Evolutionary conservation across 2,113 vertebrate genomes (phyloP).

Genomic region (Bubo bubo): DNA sequence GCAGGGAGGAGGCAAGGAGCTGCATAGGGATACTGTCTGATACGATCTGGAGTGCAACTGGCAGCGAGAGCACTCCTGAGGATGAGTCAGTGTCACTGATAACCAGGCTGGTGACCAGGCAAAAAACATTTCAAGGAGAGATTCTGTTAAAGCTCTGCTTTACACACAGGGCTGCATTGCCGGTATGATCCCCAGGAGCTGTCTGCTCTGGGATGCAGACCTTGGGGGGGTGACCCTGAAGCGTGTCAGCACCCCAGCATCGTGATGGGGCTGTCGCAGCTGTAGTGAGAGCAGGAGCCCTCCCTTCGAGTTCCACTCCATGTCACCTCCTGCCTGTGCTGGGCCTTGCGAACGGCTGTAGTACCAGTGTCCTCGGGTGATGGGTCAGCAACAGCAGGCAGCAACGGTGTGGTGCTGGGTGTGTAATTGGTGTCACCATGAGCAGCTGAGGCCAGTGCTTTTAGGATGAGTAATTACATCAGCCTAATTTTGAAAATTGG

Average conservation of each 20-base stretch:
- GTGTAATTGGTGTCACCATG: neutral
- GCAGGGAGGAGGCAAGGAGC: neutral
- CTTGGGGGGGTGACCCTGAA: fast-evolving
- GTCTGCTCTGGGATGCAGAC: neutral
- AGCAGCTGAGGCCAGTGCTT: neutral
- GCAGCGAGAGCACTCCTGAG: neutral
- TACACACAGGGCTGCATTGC: fast-evolving
- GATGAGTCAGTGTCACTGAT: conserved; percentile 10
- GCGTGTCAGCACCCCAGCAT: neutral
- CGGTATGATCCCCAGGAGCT: fast-evolving
- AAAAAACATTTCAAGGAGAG: neutral
- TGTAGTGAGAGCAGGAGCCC: neutral
- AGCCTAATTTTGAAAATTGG: conserved; percentile 2
- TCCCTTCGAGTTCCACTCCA: fast-evolving
- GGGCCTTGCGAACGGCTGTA: fast-evolving
- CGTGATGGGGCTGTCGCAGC: neutral
- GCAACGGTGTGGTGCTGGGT: neutral
- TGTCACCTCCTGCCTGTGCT: neutral
- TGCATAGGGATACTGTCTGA: neutral
- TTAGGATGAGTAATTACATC: conserved; percentile 35
- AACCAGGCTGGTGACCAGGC: neutral
- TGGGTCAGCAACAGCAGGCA: neutral
- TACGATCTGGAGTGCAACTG: neutral
- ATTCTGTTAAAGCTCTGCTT: neutral
- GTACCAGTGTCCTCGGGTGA: neutral